Percentiles rank a stretch among this genome's conserved stretches.
These are phyloP conservation scores for Onychorhynchus coronatus DNA, from an alignment of 2,113 vertebrate genomes.

Conservation along the genomic window DNA sequence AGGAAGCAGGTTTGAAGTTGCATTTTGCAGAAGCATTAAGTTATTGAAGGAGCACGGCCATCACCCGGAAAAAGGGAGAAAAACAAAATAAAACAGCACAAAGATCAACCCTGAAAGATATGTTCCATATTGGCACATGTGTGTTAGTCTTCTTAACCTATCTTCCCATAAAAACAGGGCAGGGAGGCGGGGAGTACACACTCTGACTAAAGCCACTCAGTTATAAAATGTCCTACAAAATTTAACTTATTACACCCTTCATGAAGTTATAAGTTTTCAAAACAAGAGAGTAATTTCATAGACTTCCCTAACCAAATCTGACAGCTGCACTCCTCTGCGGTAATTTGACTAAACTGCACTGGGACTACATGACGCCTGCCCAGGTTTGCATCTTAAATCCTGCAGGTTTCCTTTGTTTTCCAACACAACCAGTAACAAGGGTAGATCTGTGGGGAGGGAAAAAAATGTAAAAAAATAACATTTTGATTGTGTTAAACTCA, in stretches of 20 bases:
- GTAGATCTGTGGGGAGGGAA: background rate
- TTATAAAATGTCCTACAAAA: background rate
- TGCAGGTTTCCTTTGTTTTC: background rate
- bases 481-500: background rate
- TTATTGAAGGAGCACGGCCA: background rate
- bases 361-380: background rate
- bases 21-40: background rate
- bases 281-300: background rate
- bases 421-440: background rate
- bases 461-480: background rate
- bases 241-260: background rate
- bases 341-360: background rate
- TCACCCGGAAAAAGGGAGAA: background rate
- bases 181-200: too few relatives aligned
- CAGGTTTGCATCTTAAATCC: background rate
- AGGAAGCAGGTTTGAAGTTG: background rate
- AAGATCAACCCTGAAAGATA: background rate
- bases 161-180: background rate
- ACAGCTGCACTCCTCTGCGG: background rate
- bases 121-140: rapidly evolving
- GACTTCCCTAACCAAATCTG: background rate
- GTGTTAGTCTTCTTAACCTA: background rate
- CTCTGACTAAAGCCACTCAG: background rate
- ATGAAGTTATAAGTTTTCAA: background rate
- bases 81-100: background rate